phyloP scores from a whole-genome alignment of 2,888 invertebrate genomes.

The Drosophila cognata region DNA sequence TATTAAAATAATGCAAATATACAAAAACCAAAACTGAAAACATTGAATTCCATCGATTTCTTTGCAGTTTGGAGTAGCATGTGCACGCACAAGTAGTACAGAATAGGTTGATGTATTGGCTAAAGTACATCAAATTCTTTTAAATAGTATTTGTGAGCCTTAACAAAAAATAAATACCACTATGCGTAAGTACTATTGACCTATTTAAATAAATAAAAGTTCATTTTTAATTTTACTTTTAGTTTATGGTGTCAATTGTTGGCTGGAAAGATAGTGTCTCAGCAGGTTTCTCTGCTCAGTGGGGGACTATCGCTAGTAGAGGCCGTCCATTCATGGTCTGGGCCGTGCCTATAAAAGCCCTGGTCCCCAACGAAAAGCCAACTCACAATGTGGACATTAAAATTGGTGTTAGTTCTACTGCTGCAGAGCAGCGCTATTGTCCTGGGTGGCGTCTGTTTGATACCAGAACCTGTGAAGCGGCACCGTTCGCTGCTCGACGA shows the following conservation, averaged over 20 bases:
- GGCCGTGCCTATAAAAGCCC: slow-evolving; percentile 56
- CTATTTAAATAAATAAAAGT: slow-evolving; percentile 14
- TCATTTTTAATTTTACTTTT: background rate
- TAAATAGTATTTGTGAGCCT: background rate
- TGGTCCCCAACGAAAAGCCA: background rate
- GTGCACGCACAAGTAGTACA: background rate
- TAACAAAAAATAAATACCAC: background rate
- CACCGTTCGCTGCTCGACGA: slow-evolving; percentile 42
- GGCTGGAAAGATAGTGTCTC: slow-evolving; percentile 47
- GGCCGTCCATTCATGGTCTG: slow-evolving; percentile 3
- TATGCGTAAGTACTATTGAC: slow-evolving; percentile 24
- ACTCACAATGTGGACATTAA: slow-evolving; percentile 45
- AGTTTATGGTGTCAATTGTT: slow-evolving; percentile 24
- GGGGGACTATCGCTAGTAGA: slow-evolving; percentile 47
- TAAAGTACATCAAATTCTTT: background rate
- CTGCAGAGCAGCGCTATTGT: slow-evolving; percentile 49
- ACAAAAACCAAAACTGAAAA: background rate
- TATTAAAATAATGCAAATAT: slow-evolving; percentile 26
- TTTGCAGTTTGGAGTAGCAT: background rate
- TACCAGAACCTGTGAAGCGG: slow-evolving; percentile 68
- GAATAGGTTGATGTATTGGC: background rate
- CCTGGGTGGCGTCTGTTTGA: slow-evolving; percentile 70
- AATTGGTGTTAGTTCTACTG: slow-evolving; percentile 40
- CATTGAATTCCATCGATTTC: no score
- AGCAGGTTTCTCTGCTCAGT: slow-evolving; percentile 45